These are phyloP conservation scores for Catonia carolina DNA, from an alignment of 2,888 invertebrate species.

Conservation along the genomic window DNA sequence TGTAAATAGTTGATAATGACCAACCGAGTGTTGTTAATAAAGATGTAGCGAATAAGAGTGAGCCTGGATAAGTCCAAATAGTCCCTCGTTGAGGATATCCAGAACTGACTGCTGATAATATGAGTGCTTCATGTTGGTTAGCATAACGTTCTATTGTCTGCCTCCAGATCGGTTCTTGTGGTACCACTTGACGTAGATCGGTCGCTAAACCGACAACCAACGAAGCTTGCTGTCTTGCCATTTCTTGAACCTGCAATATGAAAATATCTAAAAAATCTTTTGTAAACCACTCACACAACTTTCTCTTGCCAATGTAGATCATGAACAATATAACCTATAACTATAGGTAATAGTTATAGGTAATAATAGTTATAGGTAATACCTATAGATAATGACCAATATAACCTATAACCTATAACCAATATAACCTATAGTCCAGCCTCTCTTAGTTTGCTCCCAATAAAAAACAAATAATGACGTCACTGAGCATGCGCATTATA, in stretches of 20 bases:
- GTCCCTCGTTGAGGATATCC: slow-evolving; percentile 49
- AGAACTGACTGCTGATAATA: slow-evolving; percentile 50
- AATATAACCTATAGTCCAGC: too few species aligned
- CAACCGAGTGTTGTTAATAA: slow-evolving; percentile 62
- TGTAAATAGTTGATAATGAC: slow-evolving; percentile 22
- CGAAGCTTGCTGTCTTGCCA: slow-evolving; percentile 46
- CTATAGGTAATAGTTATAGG: too few species aligned
- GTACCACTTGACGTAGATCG: slow-evolving; percentile 54
- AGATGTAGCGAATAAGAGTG: slow-evolving; percentile 60
- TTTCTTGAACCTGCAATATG: slow-evolving; percentile 45
- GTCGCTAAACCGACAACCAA: slow-evolving; percentile 57
- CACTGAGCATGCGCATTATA: too few species aligned
- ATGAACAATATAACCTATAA: too few species aligned
- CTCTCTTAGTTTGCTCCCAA: too few species aligned
- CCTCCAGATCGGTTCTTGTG: slow-evolving; percentile 54
- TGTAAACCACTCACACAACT: too few species aligned
- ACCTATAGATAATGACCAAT: too few species aligned
- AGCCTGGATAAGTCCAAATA: slow-evolving; percentile 63
- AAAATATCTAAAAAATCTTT: too few species aligned
- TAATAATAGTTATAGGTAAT: too few species aligned
- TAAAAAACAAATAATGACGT: too few species aligned
- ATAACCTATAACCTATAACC: too few species aligned
- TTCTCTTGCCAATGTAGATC: too few species aligned
- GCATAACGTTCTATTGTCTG: slow-evolving; percentile 51
- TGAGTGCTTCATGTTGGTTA: slow-evolving; percentile 50